Evolutionary conservation across 1,140 invertebrate species (phyloP).

Genomic region (Aphidius gifuensis): DNA sequence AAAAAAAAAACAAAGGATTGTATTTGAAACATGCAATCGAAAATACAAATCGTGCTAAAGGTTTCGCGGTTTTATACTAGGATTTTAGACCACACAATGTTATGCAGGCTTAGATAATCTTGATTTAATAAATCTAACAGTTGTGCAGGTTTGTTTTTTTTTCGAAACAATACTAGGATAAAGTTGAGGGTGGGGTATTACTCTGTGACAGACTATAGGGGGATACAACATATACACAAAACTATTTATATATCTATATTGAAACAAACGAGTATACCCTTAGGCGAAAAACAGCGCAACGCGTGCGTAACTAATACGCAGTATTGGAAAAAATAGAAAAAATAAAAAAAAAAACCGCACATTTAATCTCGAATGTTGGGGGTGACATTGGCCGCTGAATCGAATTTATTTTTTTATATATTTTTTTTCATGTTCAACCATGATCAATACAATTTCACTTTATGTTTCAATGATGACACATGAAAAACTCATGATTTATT

Average conservation of each 20-base stretch:
- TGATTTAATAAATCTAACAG: constrained; percentile 59
- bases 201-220: no score
- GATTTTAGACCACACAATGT: constrained; percentile 48
- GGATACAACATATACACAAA: background rate
- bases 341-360: constrained; percentile 16
- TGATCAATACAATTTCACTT: no score
- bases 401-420: no score
- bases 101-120: constrained; percentile 54
- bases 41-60: constrained; percentile 13
- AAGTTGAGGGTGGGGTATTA: constrained; percentile 27
- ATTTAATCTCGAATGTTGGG: constrained; percentile 16
- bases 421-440: no score
- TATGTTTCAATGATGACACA: no score
- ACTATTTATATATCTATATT: background rate
- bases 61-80: constrained; percentile 43
- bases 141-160: constrained; percentile 37
- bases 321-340: constrained; percentile 7
- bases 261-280: constrained; percentile 12
- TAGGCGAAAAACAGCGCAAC: constrained; percentile 35
- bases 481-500: no score
- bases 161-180: constrained; percentile 4
- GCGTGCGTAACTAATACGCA: constrained; percentile 54
- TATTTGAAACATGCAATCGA: background rate
- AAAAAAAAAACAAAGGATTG: background rate
- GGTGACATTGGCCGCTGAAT: background rate